phyloP scores from a whole-genome alignment of 1,140 invertebrate genomes.

The Calycopis cecrops region DNA sequence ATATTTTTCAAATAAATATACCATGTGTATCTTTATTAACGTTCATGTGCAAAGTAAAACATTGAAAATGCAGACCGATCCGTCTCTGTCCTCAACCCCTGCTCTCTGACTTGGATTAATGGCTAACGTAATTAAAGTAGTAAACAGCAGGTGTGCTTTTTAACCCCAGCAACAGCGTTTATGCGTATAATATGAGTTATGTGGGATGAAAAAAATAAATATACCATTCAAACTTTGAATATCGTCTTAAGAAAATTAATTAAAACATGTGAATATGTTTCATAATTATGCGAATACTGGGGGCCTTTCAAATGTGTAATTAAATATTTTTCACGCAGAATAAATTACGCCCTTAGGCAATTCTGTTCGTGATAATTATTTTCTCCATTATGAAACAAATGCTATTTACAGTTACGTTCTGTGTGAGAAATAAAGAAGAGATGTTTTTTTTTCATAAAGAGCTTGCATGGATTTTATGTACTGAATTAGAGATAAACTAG shows the following conservation, averaged over 20 bases:
- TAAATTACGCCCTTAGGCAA: not conserved
- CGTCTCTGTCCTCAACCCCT: constrained; percentile 53
- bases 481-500: too few species aligned
- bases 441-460: too few species aligned
- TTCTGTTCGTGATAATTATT: too few species aligned
- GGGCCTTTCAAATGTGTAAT: constrained; percentile 2
- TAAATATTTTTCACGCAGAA: constrained; percentile 11
- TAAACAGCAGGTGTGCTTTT: constrained; percentile 53
- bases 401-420: too few species aligned
- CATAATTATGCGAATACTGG: constrained; percentile 7
- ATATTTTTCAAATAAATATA: too few species aligned
- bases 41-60: constrained; percentile 31
- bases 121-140: constrained; percentile 59
- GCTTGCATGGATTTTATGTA: too few species aligned
- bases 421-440: too few species aligned
- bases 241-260: constrained; percentile 11
- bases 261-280: constrained; percentile 5
- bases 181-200: constrained; percentile 32
- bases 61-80: constrained; percentile 45
- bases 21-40: constrained; percentile 5
- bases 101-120: constrained; percentile 55
- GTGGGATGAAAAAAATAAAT: constrained; percentile 7
- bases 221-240: constrained; percentile 4
- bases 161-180: constrained; percentile 35
- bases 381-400: too few species aligned